These are phyloP conservation scores for Chelonia mydas DNA, from an alignment of 2,797 vertebrate genomes.

Conservation along the genomic window DNA sequence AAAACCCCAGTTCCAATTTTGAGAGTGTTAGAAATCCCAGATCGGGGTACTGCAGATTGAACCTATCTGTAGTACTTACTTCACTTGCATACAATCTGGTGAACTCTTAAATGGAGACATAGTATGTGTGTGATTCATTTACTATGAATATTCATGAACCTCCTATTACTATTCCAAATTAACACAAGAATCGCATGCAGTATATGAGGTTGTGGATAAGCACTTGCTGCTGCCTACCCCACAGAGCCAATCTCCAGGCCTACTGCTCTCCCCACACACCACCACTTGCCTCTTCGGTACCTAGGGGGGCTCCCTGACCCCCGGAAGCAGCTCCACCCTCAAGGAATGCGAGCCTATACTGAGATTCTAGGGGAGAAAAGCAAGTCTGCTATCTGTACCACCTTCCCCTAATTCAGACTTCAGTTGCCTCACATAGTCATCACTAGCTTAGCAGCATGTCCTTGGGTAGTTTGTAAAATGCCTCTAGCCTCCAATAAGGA, in stretches of 20 bases:
- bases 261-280: neutral
- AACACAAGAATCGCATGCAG: neutral
- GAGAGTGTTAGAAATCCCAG: neutral
- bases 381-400: neutral
- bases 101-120: neutral
- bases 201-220: neutral
- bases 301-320: neutral
- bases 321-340: neutral
- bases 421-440: neutral
- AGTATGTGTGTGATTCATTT: slow-evolving; percentile 25
- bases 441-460: neutral
- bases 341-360: neutral
- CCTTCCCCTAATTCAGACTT: neutral
- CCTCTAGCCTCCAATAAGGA: neutral
- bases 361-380: neutral
- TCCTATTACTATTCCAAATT: neutral
- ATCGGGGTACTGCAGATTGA: neutral
- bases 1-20: neutral
- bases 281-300: neutral
- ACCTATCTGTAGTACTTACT: slow-evolving; percentile 23
- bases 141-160: neutral
- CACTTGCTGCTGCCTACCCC: neutral
- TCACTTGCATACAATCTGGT: neutral
- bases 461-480: neutral
- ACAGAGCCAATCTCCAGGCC: neutral